These are phyloP conservation scores for Orthosia cruda DNA, from an alignment of 2,888 invertebrate genomes.

Conservation along the genomic window DNA sequence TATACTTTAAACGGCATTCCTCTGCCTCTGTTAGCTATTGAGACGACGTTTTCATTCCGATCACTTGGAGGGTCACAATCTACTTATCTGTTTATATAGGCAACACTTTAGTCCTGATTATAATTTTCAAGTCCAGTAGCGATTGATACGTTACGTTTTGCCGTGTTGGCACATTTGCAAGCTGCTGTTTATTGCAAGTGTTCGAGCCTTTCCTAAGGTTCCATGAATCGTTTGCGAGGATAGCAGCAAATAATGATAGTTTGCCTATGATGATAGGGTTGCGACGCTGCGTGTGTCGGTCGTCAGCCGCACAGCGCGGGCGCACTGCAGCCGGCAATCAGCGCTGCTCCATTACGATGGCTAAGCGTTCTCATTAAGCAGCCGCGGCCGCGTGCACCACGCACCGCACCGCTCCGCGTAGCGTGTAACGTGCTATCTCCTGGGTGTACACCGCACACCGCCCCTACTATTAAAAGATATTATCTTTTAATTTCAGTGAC, in stretches of 20 bases:
- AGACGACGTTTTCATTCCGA: slow-evolving; percentile 72
- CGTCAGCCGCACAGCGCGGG: slow-evolving; percentile 70
- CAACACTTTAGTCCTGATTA: slow-evolving; percentile 39
- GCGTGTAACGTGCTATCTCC: slow-evolving; percentile 67
- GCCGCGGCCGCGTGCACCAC: slow-evolving; percentile 77
- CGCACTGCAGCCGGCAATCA: slow-evolving; percentile 76
- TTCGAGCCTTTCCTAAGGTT: slow-evolving; percentile 62
- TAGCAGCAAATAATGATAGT: slow-evolving; percentile 78
- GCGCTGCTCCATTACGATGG: slow-evolving; percentile 80
- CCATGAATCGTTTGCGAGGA: slow-evolving; percentile 73
- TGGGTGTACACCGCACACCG: slow-evolving; percentile 50
- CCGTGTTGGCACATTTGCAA: slow-evolving; percentile 11
- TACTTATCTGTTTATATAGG: slow-evolving; percentile 64
- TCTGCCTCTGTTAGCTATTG: slow-evolving; percentile 70
- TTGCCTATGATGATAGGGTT: slow-evolving; percentile 76
- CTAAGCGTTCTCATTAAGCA: slow-evolving; percentile 86
- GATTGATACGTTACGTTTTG: slow-evolving; percentile 17
- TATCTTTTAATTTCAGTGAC: slow-evolving; percentile 79
- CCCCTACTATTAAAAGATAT: slow-evolving; percentile 78
- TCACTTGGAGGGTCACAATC: slow-evolving; percentile 67
- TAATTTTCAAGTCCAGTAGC: slow-evolving; percentile 25
- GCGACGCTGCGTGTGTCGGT: slow-evolving; percentile 77
- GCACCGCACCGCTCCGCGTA: slow-evolving; percentile 62
- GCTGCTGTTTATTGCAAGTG: slow-evolving; percentile 52
- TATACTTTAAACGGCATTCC: slow-evolving; percentile 76